A percentile compares a stretch with the other conserved stretches of the same genome.
Evolutionary conservation across 2,797 vertebrate genomes (phyloP).

Genomic region (Meriones psammophilus): DNA sequence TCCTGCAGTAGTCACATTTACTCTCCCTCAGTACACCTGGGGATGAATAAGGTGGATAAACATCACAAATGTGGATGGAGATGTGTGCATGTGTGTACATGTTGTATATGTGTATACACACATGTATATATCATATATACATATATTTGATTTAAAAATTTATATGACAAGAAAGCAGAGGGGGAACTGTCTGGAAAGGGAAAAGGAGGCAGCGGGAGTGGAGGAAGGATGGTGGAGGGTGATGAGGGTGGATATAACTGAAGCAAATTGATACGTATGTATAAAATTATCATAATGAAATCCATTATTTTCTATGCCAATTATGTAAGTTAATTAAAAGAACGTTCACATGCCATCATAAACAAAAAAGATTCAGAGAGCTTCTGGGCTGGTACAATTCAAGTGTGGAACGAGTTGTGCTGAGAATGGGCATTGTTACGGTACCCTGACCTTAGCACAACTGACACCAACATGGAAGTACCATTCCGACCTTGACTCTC

Average conservation of each 20-base stretch:
- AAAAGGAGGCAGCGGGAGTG: neutral
- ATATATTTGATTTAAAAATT: neutral
- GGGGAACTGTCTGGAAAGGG: neutral
- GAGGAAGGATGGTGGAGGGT: too few species aligned
- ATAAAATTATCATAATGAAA: neutral
- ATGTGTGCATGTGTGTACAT: neutral
- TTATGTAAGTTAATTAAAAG: neutral
- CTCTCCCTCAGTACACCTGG: neutral
- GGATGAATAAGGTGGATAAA: neutral
- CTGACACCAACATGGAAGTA: neutral
- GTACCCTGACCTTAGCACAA: neutral
- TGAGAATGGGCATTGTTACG: neutral
- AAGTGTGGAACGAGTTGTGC: neutral
- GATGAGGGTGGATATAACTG: neutral
- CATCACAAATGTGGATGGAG: neutral
- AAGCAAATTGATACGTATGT: neutral
- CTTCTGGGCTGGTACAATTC: neutral
- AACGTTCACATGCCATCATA: neutral
- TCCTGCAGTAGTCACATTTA: neutral
- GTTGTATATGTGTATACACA: neutral
- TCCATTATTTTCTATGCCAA: neutral
- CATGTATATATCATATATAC: neutral
- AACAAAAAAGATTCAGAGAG: neutral
- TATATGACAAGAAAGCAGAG: neutral
- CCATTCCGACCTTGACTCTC: neutral